These are phyloP conservation scores for Hippocampus mohnikei DNA, from an alignment of 2,113 vertebrate genomes.

Conservation along the genomic window DNA sequence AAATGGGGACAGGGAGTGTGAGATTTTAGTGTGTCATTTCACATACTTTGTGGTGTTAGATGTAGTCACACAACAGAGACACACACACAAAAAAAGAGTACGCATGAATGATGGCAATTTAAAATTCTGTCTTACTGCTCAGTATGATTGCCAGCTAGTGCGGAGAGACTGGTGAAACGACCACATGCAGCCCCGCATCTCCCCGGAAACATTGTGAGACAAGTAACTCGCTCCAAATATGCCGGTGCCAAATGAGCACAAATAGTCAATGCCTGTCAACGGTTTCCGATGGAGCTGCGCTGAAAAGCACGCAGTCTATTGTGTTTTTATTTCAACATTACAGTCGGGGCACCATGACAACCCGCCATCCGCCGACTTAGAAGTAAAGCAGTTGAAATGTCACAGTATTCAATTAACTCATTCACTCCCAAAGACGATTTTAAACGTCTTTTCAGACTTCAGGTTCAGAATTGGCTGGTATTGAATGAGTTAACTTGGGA, in stretches of 20 bases:
- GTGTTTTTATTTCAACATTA: not conserved
- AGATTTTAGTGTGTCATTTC: not conserved
- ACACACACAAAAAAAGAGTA: not conserved
- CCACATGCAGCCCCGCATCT: not conserved
- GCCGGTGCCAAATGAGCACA: not conserved
- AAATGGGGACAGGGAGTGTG: not conserved
- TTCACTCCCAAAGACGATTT: too few relatives aligned
- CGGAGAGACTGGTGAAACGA: not conserved
- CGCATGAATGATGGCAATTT: not conserved
- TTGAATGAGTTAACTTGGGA: too few relatives aligned
- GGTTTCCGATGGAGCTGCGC: not conserved
- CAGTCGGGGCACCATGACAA: not conserved
- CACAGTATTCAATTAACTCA: too few relatives aligned
- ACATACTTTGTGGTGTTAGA: not conserved
- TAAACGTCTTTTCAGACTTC: too few relatives aligned
- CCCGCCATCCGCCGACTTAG: too few relatives aligned
- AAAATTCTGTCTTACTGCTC: not conserved
- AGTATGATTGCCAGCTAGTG: not conserved
- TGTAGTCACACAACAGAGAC: not conserved
- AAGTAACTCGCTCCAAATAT: not conserved
- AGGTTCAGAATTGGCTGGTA: too few relatives aligned
- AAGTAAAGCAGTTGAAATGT: too few relatives aligned
- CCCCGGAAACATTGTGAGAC: not conserved
- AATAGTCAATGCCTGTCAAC: not conserved
- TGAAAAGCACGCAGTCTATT: not conserved